Evolutionary conservation across 2,888 invertebrate species (phyloP), one percentile per base, ranked within the genome.

Genomic region (Cordilura impudica): DNA sequence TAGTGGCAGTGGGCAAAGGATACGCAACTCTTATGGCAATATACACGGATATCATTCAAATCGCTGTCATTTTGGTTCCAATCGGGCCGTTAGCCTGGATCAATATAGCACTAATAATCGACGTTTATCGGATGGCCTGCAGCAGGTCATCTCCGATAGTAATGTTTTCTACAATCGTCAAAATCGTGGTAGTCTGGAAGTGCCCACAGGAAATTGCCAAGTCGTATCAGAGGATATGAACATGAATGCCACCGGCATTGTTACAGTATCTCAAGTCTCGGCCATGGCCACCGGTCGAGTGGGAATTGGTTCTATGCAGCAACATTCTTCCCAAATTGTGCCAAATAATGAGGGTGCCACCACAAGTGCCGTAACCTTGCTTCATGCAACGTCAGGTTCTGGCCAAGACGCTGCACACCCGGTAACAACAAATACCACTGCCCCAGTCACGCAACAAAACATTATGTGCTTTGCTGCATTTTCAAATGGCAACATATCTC

Each of bases 21-120:
- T 89, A 71, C 89, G 90, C 61, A 89, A 88, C 82, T 90, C 90
- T 5, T 90, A 90, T 76, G 90, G 90, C 82, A 90, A 90, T 81
- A 90, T 90, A 53, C 90, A 90, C 69, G 89, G 89, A 78, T 88
- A 90, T 70, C 88, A 89, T 78, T 81, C 85, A 74, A 89, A 88
- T 82, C 89, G 90, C 76, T 86, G 87, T 76, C 89, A 90, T 81
- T 90, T 90, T 70, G 87, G 90, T 84, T 89, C 89, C 77, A 90
- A 90, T 83, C 88, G 90, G 4, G 90, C 90, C 35, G 90, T 90
- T 61, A 90, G 90, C 77, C 83, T 90, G 60, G 90, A 90, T 78
- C 90, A 90, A 82, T 90, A 90, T 75, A 90, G 89, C 84, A 87
- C 85, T 61, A 89, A 89, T 80, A 89, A 89, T 84, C 88, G 90